Percentiles rank a stretch among this genome's conserved stretches.
Conservation (phyloP, 1,140 invertebrate species). For the Pararge aegeria region DNA sequence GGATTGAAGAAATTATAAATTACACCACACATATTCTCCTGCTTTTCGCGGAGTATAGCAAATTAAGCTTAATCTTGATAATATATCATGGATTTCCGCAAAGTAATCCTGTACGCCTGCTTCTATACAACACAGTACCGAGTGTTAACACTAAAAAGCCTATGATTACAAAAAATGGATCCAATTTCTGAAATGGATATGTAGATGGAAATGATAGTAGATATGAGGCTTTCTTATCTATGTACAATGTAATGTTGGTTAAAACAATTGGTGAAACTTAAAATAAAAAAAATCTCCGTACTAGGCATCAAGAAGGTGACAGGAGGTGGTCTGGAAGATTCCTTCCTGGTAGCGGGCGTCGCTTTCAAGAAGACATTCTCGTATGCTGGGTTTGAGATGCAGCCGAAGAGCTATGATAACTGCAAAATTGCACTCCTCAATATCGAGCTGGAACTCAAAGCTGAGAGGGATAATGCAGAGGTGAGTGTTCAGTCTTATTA, state of each 20-base stretch:
- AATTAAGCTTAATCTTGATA: too few species aligned
- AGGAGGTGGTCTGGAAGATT: conserved; percentile 97
- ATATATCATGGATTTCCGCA: too few species aligned
- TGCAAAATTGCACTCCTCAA: conserved; percentile 99
- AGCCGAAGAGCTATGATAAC: conserved; percentile 94
- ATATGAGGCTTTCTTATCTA: conserved; percentile 32
- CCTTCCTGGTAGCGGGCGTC: conserved; percentile 93
- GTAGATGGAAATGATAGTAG: conserved; percentile 29
- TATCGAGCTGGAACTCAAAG: conserved; percentile 98
- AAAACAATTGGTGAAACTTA: too few species aligned
- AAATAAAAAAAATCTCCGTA: neutral
- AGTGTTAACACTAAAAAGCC: conserved; percentile 7
- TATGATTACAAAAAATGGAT: conserved; percentile 43
- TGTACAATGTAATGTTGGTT: too few species aligned
- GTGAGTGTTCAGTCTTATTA: conserved; percentile 62
- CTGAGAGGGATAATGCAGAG: conserved; percentile 99
- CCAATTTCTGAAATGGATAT: conserved; percentile 35
- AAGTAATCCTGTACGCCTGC: too few species aligned
- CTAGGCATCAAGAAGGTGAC: conserved; percentile 95
- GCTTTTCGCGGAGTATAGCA: too few species aligned
- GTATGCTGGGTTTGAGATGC: conserved; percentile 99
- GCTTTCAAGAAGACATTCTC: conserved; percentile 99
- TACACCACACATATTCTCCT: too few species aligned
- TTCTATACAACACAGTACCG: too few species aligned
- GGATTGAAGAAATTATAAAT: too few species aligned